Base-by-base conservation (phyloP, 2,797 vertebrate genomes). In the Xenentodon cancila region DNA sequence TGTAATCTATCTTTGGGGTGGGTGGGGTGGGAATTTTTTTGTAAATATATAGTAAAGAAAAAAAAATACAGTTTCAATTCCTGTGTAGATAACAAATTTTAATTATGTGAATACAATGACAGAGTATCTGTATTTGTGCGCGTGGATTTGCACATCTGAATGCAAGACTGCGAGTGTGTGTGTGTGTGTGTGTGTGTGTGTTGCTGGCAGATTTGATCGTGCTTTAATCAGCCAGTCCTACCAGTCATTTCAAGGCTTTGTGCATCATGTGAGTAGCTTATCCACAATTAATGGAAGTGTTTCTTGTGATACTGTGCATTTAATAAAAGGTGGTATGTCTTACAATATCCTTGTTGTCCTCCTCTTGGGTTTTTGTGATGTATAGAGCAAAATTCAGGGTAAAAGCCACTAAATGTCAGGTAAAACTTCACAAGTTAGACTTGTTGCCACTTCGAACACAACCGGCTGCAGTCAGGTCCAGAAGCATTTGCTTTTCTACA, bases 231-330 rank as follows among this genome's bases (percentile, higher is more conserved):
- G 93, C 90, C 87, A 82, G 92, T 94, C 92, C 92, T 94, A 92
- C 88, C 93, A 89, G 88, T 95, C 92, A 93, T 94, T 94, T 93
- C 92, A 91, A 92, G 91, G 93, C 92, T 94, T 94, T 93, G 93
- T 95, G 95, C 95, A 96, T 95, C 94, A 95, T 93, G 95, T 96
- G 95, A 96, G 94, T 96, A 96, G 95, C 94, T 97, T 96, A 95
- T 96, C 91, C 86, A 94, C 94, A 94, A 94, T 94, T 96, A 95
- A 96, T 96, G 94, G 91, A 95, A 95, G 91, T 96, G 94, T 97
- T 95, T 94, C 96, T 96, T 97, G 96, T 97, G 95, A 94, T 96
- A 96, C 94, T 95, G 94, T 97, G 95, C 95, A 97, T 97, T 97
- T 96, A 97, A 95, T 96, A 96, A 97, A n/a, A 97, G 95, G 93